Evolutionary conservation across 2,888 invertebrate genomes (phyloP), one percentile per base, ranked within the genome.

Genomic region (Beris morrisii): DNA sequence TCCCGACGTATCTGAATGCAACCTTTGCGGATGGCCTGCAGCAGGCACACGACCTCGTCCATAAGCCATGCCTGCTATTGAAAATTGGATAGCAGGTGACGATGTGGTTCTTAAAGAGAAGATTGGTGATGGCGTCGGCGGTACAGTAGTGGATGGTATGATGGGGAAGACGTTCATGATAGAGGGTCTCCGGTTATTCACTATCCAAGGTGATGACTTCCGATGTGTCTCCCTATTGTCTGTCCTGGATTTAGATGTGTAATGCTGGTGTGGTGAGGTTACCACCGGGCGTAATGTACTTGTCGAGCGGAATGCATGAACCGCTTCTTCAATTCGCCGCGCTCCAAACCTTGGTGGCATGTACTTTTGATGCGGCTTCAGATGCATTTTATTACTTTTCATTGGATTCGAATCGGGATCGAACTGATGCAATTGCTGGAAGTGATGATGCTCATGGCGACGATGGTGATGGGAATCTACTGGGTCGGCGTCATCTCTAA

Each of bases 301-400:
- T 6, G 66, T 45, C 22, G 46, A 11, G 46, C 30, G 59, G 28
- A 66, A 66, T 31, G 56, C 66, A 66, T 66, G 66, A 7, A 50
- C 50, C 11, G 66, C 59, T 52, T 66, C 61, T 52, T 52, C 66
- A n/a, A 66, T 59, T 38, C 50, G 58, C 13, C 59, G 50, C 31
- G 15, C 52, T 32, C 52, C 28, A 9, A 38, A 44, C 15, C 48
- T 53, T 57, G 57, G 4, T 38, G 4, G n/a, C 28, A 22, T 43
- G 9, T 6, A 30, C 22, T 43, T 38, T 9, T 38, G 38, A 38
- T 38, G 38, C 22, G 22, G 22, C 38, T 38, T 5, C 38, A 3
- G 38, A 58, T 58, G 45, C 4, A 58, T 12, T 9, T 15, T 46
- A 7, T 46, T 44, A 2, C 4, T 32, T 15, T 38, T 9, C 12